Evolutionary conservation across 2,797 vertebrate species (phyloP).

Genomic region (Sternotherus odoratus): DNA sequence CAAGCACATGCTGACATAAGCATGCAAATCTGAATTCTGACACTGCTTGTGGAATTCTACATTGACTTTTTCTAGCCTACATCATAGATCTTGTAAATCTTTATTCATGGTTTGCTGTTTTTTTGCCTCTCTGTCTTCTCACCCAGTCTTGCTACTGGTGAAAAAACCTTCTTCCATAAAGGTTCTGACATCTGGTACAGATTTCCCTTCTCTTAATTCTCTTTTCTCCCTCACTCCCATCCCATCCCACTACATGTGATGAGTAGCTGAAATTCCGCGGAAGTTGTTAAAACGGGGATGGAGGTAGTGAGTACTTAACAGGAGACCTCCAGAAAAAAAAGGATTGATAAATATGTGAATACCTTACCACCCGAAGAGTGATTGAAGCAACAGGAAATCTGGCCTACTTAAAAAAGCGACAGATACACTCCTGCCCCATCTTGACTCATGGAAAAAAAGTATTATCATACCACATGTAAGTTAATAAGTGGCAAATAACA

Average conservation of each 20-base stretch:
- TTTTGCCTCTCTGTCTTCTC: not conserved
- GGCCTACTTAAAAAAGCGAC: not conserved
- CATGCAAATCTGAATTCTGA: not conserved
- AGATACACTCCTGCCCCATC: not conserved
- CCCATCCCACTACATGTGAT: not conserved
- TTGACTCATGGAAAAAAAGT: not conserved
- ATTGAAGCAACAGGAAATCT: not conserved
- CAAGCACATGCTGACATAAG: not conserved
- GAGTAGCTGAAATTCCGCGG: not conserved
- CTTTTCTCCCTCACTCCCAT: not conserved
- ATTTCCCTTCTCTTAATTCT: not conserved
- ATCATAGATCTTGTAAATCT: not conserved
- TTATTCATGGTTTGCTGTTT: not conserved
- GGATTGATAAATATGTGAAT: not conserved
- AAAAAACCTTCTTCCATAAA: not conserved
- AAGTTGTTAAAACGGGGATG: not conserved
- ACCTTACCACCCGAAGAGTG: not conserved
- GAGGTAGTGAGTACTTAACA: not conserved
- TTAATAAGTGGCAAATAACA: not conserved
- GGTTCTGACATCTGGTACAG: not conserved
- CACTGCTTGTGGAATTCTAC: not conserved
- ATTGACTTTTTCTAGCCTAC: not conserved
- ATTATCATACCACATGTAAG: not conserved
- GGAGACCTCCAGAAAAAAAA: not conserved
- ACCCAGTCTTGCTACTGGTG: not conserved